Base-by-base conservation (phyloP, 2,888 invertebrate species). In the Xylocampa areola region DNA sequence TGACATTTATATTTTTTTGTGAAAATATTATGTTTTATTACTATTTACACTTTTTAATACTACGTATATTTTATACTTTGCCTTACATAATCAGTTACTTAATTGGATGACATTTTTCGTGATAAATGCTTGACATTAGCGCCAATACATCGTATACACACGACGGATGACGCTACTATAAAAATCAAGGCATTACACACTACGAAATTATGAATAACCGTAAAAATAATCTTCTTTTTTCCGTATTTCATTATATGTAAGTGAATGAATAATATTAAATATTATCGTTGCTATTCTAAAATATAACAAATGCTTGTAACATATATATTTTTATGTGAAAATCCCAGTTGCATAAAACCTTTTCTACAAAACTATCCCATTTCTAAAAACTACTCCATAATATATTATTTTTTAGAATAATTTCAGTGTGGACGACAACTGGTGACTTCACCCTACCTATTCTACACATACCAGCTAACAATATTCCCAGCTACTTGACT, bases 251-350 rank as follows among this genome's bases (percentile, higher is more conserved):
- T 58, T 49, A 51, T 16, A 35, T 49, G 10, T 23, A 45, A 37
- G 29, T 52, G 36, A 32, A 25, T 52, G 36, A 32, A 58, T 36
- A 39, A 50, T 57, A 41, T 52, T 47, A 54, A 52, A 55, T 57
- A 30, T 55, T 30, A 43, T 60, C 51, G 52, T 70, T 68, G 53
- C 50, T 49, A 73, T 80, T 74, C 73, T 73, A 72, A 52, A 62
- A 47, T 55, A 74, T 81, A 80, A 83, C 79, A 84, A 82, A 84
- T 84, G 81, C 80, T 71, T 59, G 21, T 37, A 55, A 58, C 49
- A 52, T 59, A 41, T 6, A 43, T 19, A 33, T 19, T 33, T 50
- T n/a, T n/a, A n/a, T 53, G 32, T 8, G 35, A 57, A 57, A 50
- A 53, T 17, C 16, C 29, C 49, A 68, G 67, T 55, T 41, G 27